phyloP scores from a whole-genome alignment of 2,888 invertebrate genomes.

The Pachydiplax longipennis region DNA sequence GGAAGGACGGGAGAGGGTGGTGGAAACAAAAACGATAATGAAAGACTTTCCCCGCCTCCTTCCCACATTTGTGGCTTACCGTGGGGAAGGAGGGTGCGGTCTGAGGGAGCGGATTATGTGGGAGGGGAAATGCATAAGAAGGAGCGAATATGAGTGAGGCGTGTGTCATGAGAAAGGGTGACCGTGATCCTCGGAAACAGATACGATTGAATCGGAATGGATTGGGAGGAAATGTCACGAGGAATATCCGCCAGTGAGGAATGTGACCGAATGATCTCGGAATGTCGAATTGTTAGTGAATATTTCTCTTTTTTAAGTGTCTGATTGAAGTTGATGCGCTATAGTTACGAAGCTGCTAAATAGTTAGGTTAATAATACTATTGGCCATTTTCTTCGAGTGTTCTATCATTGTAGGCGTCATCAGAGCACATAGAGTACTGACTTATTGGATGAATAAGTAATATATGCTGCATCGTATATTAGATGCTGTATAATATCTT shows the following conservation, averaged over 20 bases:
- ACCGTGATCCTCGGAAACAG: neutral
- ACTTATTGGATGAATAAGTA: too few species aligned
- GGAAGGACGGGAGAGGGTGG: neutral
- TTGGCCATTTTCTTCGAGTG: too few species aligned
- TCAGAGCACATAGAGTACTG: too few species aligned
- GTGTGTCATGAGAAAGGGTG: neutral
- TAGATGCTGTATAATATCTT: too few species aligned
- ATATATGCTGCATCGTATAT: too few species aligned
- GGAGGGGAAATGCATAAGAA: neutral
- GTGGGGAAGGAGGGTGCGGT: neutral
- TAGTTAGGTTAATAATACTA: too few species aligned
- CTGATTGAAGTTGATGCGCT: too few species aligned
- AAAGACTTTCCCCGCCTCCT: neutral
- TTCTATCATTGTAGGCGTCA: too few species aligned
- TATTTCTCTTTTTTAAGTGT: neutral
- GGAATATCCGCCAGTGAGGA: neutral
- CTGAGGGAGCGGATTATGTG: neutral
- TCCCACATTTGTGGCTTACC: neutral
- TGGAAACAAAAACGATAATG: slow-evolving; percentile 23
- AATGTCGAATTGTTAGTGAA: neutral
- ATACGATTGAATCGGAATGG: neutral
- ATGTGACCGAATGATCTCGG: neutral
- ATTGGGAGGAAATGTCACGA: neutral
- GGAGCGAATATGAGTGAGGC: neutral
- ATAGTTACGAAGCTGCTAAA: too few species aligned